phyloP scores from a whole-genome alignment of 2,888 invertebrate genomes.

The Melieria picta region DNA sequence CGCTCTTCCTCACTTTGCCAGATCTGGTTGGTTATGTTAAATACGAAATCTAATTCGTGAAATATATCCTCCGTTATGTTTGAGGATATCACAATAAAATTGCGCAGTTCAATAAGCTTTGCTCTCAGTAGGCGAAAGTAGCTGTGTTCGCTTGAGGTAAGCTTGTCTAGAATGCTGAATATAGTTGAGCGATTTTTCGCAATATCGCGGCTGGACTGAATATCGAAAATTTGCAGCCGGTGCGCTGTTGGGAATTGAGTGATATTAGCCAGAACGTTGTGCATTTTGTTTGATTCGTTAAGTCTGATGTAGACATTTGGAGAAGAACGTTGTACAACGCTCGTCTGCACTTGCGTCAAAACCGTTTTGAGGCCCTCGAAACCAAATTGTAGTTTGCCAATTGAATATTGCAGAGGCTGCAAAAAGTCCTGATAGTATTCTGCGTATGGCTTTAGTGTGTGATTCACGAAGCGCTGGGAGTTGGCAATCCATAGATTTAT shows the following conservation, averaged over 20 bases:
- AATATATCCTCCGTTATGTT: slow-evolving; percentile 67
- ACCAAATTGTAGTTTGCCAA: slow-evolving; percentile 76
- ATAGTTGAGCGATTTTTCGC: slow-evolving; percentile 51
- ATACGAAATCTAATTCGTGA: slow-evolving; percentile 68
- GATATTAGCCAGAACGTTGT: slow-evolving; percentile 54
- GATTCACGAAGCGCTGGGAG: slow-evolving; percentile 60
- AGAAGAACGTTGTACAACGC: slow-evolving; percentile 32
- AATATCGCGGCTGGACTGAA: slow-evolving; percentile 42
- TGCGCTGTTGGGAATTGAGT: slow-evolving; percentile 58
- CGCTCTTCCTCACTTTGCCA: slow-evolving; percentile 83
- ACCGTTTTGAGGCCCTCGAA: slow-evolving; percentile 70
- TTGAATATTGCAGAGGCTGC: slow-evolving; percentile 75
- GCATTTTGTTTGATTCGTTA: slow-evolving; percentile 49
- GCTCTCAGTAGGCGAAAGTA: slow-evolving; percentile 72
- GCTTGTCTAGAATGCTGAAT: slow-evolving; percentile 54
- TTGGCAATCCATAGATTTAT: slow-evolving; percentile 63
- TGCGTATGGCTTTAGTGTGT: slow-evolving; percentile 68
- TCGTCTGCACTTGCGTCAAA: slow-evolving; percentile 64
- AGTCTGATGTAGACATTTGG: slow-evolving; percentile 45
- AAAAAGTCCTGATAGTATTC: slow-evolving; percentile 83
- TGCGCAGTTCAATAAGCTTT: slow-evolving; percentile 75
- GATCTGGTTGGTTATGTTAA: slow-evolving; percentile 72
- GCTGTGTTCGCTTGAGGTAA: slow-evolving; percentile 56
- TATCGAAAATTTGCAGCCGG: slow-evolving; percentile 51
- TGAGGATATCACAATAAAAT: slow-evolving; percentile 71